These are phyloP conservation scores for Drosophila malerkotliana DNA, from an alignment of 1,140 invertebrate species.

Conservation along the genomic window DNA sequence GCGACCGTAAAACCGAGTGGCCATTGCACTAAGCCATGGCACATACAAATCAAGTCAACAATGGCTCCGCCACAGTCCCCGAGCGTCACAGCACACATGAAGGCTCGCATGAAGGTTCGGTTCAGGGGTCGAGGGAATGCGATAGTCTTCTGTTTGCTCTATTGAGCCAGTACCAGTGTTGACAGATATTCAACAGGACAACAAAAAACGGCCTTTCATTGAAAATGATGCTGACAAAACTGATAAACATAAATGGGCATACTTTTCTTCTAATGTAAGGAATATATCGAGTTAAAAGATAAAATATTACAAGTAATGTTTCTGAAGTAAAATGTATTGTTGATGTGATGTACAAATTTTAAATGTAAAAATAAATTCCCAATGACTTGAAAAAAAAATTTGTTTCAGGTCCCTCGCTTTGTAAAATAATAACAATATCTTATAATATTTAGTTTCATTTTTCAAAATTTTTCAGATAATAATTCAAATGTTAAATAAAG, in stretches of 20 bases:
- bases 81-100: conserved; percentile 6
- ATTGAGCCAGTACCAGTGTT: conserved; percentile 8
- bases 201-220: background rate
- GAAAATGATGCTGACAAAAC: background rate
- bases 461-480: too few relatives aligned
- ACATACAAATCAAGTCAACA: conserved; percentile 72
- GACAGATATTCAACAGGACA: background rate
- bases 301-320: too few relatives aligned
- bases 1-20: conserved; percentile 56
- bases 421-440: too few relatives aligned
- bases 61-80: conserved; percentile 31
- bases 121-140: conserved; percentile 1
- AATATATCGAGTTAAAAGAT: background rate
- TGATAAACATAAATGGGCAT: background rate
- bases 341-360: too few relatives aligned
- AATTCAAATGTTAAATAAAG: too few relatives aligned
- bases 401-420: too few relatives aligned
- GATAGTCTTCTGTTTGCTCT: conserved; percentile 15
- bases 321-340: too few relatives aligned
- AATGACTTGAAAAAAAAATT: too few relatives aligned
- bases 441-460: too few relatives aligned
- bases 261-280: background rate
- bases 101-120: background rate
- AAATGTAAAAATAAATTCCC: too few relatives aligned
- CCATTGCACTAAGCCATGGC: conserved; percentile 55